Conservation (phyloP, 2,113 vertebrate genomes). For the Aegithalos caudatus region DNA sequence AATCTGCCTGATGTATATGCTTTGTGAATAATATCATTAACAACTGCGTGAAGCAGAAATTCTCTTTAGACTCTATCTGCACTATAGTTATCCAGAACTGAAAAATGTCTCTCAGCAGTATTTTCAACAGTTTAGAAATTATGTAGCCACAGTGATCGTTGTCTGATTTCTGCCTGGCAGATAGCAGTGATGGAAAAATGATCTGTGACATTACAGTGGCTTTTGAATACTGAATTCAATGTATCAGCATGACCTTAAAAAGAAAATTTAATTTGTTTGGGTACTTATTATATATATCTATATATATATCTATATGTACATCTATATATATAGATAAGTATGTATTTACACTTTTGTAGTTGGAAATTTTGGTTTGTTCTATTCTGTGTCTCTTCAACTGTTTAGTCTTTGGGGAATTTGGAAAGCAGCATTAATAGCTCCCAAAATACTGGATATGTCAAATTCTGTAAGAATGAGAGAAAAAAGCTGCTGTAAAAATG, state of each 20-base stretch:
- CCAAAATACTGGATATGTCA: not conserved
- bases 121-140: not conserved
- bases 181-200: not conserved
- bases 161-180: not conserved
- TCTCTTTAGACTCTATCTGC: not conserved
- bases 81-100: not conserved
- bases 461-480: not conserved
- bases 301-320: too few relatives aligned
- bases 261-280: not conserved
- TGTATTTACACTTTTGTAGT: not conserved
- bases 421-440: not conserved
- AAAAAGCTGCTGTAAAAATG: not conserved
- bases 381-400: not conserved
- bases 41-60: not conserved
- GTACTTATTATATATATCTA: not conserved
- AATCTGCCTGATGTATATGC: not conserved
- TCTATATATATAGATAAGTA: too few relatives aligned
- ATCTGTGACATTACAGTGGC: not conserved
- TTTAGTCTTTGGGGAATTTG: not conserved
- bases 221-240: not conserved
- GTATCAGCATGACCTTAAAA: not conserved
- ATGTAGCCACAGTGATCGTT: not conserved
- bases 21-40: not conserved
- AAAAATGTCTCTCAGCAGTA: not conserved
- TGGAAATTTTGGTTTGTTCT: not conserved